Percentiles rank a stretch among this genome's conserved stretches.
phyloP scores from a whole-genome alignment of 2,113 vertebrate genomes.

The Cheilinus undulatus region DNA sequence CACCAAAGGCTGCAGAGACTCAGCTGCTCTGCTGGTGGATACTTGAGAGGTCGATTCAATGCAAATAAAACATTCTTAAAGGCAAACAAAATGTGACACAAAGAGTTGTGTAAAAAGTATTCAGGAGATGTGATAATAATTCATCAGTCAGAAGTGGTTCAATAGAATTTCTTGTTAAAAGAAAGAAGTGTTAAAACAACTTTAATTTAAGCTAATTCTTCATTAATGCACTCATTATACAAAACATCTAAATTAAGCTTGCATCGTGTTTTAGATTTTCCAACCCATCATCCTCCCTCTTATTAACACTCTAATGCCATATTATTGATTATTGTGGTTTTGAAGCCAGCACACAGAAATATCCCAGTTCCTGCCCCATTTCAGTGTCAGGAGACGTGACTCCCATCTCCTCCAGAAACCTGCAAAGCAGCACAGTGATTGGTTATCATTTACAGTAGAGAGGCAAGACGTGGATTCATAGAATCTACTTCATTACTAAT shows the following conservation, averaged over 20 bases:
- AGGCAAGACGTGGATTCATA: background rate
- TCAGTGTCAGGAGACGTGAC: constrained; percentile 73
- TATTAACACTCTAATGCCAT: background rate
- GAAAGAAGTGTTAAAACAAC: no score
- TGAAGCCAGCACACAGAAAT: constrained; percentile 78
- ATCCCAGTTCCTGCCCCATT: constrained; percentile 55
- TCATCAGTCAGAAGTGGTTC: no score
- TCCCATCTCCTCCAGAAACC: constrained; percentile 78
- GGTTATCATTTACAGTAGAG: background rate
- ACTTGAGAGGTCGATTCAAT: background rate
- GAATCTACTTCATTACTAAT: background rate
- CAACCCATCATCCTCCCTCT: background rate
- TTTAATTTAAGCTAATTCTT: no score
- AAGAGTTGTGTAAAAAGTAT: no score
- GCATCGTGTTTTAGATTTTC: background rate
- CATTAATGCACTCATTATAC: no score
- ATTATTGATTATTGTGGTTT: constrained; percentile 63
- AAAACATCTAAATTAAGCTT: background rate
- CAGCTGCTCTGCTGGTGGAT: background rate
- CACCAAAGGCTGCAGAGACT: background rate
- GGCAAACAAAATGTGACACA: background rate
- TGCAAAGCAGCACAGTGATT: constrained; percentile 28
- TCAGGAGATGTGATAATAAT: no score
- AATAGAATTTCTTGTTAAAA: no score
- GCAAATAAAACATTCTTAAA: background rate